phyloP scores from a whole-genome alignment of 2,797 vertebrate genomes.

The Anomalospiza imberbis region DNA sequence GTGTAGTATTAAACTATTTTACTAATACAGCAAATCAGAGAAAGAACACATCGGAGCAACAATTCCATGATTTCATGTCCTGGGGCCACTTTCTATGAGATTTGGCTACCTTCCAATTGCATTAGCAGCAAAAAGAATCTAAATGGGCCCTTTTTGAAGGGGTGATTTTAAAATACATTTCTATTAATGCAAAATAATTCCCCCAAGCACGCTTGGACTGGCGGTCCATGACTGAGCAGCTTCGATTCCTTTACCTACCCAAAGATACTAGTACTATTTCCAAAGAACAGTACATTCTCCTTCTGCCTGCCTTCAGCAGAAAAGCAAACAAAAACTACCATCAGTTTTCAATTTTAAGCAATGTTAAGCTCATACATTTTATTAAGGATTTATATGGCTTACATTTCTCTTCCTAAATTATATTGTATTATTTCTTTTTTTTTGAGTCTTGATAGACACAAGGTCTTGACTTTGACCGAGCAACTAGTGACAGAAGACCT shows the following conservation, averaged over 20 bases:
- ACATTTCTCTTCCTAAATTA: not conserved
- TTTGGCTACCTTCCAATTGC: not conserved
- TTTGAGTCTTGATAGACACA: not conserved
- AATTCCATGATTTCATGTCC: not conserved
- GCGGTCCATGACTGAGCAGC: not conserved
- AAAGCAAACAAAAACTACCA: constrained; percentile 18
- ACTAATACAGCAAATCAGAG: not conserved
- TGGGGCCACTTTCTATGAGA: not conserved
- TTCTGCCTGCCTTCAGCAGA: not conserved
- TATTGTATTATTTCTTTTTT: not conserved
- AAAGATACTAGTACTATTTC: not conserved
- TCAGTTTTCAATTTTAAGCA: constrained; percentile 14
- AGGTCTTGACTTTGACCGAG: not conserved
- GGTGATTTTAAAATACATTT: constrained; percentile 44
- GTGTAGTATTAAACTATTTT: not conserved
- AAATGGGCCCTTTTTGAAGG: not conserved
- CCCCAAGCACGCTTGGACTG: not conserved
- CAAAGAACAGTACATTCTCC: not conserved
- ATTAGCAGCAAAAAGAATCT: constrained; percentile 12
- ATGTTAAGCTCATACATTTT: not conserved
- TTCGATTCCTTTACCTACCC: not conserved
- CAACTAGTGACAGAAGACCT: not conserved
- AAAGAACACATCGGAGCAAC: not conserved
- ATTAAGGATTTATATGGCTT: constrained; percentile 7
- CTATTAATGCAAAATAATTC: constrained; percentile 23